These are phyloP conservation scores for Phainopepla nitens DNA, from an alignment of 2,113 vertebrate genomes.

Conservation along the genomic window DNA sequence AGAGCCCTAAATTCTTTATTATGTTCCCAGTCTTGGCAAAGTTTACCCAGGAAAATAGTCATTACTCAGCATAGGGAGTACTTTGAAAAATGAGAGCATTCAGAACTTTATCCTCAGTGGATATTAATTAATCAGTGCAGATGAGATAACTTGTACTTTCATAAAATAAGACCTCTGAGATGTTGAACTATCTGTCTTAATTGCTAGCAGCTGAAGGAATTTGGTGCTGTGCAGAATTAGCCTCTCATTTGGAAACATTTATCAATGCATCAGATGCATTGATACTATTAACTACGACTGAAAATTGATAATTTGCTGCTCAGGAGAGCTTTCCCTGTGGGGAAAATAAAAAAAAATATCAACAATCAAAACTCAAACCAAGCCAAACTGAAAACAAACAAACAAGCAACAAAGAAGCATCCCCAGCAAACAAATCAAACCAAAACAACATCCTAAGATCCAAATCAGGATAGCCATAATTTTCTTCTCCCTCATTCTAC, in stretches of 20 bases:
- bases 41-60: conserved; percentile 23
- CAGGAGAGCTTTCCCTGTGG: background rate
- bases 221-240: background rate
- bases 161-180: background rate
- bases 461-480: background rate
- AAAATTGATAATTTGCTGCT: background rate
- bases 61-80: background rate
- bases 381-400: background rate
- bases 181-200: background rate
- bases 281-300: background rate
- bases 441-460: background rate
- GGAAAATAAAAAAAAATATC: rapidly evolving
- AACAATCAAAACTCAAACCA: background rate
- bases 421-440: background rate
- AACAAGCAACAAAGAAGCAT: background rate
- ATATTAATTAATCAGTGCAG: conserved; percentile 9
- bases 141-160: background rate
- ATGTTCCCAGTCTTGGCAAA: background rate
- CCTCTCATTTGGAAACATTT: background rate
- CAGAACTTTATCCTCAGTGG: background rate
- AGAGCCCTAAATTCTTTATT: conserved; percentile 6
- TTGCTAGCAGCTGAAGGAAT: background rate
- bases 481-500: background rate
- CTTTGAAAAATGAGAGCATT: background rate
- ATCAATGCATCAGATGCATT: background rate